Conservation (phyloP, 2,797 vertebrate species). For the Sebastes oblongus region DNA sequence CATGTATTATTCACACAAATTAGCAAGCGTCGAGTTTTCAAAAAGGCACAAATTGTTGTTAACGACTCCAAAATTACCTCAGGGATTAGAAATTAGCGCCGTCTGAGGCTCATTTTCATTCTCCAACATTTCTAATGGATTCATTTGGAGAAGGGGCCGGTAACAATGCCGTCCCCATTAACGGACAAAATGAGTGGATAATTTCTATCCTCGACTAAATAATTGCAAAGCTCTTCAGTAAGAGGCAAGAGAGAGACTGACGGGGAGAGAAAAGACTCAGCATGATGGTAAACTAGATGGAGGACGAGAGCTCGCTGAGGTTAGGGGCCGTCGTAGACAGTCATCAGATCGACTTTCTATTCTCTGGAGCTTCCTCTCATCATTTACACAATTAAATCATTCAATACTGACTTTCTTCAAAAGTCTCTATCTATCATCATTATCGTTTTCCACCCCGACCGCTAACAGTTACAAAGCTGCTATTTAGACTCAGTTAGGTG, state of each 20-base stretch:
- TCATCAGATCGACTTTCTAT: too few relatives aligned
- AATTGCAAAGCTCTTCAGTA: constrained; percentile 22
- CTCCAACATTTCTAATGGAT: constrained; percentile 61
- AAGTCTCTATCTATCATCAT: too few relatives aligned
- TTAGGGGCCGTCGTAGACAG: background rate
- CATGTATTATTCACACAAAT: constrained; percentile 58
- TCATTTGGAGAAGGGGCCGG: constrained; percentile 49
- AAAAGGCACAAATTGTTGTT: constrained; percentile 66
- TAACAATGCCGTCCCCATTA: constrained; percentile 51
- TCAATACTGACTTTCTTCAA: too few relatives aligned
- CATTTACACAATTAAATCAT: too few relatives aligned
- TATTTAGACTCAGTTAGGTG: too few relatives aligned
- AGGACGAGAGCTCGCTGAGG: background rate
- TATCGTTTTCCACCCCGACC: too few relatives aligned
- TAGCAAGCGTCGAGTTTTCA: constrained; percentile 44
- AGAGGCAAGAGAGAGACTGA: background rate
- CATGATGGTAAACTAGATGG: background rate
- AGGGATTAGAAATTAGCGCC: constrained; percentile 56
- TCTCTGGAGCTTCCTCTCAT: too few relatives aligned
- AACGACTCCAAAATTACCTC: constrained; percentile 61
- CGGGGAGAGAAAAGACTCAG: background rate
- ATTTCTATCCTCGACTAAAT: constrained; percentile 46
- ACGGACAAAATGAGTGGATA: constrained; percentile 42
- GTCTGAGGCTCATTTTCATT: constrained; percentile 57
- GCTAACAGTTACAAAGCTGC: too few relatives aligned